Percentiles rank a stretch among this genome's conserved stretches.
Evolutionary conservation across 1,140 invertebrate genomes (phyloP).

Genomic region (Heliconius hewitsoni): DNA sequence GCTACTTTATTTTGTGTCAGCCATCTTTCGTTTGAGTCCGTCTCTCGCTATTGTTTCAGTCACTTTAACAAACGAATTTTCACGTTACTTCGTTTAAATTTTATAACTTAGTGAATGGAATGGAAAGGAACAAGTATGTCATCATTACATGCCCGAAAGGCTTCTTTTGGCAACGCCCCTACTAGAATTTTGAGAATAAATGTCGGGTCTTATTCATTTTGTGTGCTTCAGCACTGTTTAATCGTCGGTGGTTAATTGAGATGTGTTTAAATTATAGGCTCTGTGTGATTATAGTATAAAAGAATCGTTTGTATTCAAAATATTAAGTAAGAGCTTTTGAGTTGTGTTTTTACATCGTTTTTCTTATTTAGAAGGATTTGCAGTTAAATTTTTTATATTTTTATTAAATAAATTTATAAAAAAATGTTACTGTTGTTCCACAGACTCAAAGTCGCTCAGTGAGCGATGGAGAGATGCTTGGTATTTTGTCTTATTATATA

Average conservation of each 20-base stretch:
- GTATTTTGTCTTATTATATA: too few relatives aligned
- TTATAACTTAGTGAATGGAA: constrained; percentile 14
- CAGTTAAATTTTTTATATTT: too few relatives aligned
- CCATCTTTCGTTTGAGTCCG: constrained; percentile 18
- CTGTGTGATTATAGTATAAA: not conserved
- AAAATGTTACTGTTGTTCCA: too few relatives aligned
- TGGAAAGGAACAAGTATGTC: constrained; percentile 19
- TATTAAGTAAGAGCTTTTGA: too few relatives aligned
- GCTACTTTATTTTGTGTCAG: constrained; percentile 16
- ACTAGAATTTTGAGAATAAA: not conserved
- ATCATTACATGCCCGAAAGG: constrained; percentile 5
- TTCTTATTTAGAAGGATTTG: too few relatives aligned
- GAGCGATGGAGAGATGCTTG: too few relatives aligned
- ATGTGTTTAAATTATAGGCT: not conserved
- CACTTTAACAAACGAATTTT: constrained; percentile 28
- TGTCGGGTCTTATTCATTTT: not conserved
- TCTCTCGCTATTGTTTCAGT: constrained; percentile 11
- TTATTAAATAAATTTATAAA: too few relatives aligned
- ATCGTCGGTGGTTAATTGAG: not conserved
- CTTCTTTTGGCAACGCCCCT: constrained; percentile 5
- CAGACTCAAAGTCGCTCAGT: too few relatives aligned
- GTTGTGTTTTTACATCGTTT: too few relatives aligned
- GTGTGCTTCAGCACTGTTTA: not conserved
- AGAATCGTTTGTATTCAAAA: not conserved
- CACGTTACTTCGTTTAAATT: constrained; percentile 17